Base-by-base conservation (phyloP, 2,797 vertebrate species). In the Phataginus tricuspis region DNA sequence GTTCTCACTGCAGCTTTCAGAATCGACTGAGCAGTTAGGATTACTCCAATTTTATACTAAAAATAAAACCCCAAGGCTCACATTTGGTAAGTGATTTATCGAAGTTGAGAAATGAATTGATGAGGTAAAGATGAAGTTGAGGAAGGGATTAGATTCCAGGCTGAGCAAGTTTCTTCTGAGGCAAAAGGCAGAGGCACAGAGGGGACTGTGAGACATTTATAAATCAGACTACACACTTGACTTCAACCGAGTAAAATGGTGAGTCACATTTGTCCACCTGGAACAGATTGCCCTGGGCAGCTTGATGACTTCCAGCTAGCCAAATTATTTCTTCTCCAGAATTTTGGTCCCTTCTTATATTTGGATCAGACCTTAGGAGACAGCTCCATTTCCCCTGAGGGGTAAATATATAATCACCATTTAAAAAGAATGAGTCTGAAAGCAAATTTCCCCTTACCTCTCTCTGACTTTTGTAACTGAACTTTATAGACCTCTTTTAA, bases 261-360 rank as follows among this genome's bases (percentile, higher is more conserved):
- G 91, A 86, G 78, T 78, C 51, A 72, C 1, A 0, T 53, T 55
- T 68, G 29, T 59, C 42, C 34, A 57, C 3, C 57, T 13, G 53
- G 78, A 77, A 51, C 51, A 45, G 59, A 90, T 25, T 23, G n/a
- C 68, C 37, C 61, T 42, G 80, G 71, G 66, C 83, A 53, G 34
- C 53, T 25, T 31, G 18, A 34, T 55, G 39, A 29, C 59, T 88
- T 94, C 72, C n/a, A 59, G 25, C 29, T 4, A 23, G 45, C 53
- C 55, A 71, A 85, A 79, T 75, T 27, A 77, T 79, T 84, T 74
- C 74, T 82, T 49, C 63, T 86, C 74, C 8, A 59, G 59, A 91
- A 96, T 61, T 93, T 55, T 29, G 61, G 63, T 49, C 68, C 64
- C n/a, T 59, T 92, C 23, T 49, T 90, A 25, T 16, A 88, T 96